phyloP scores from a whole-genome alignment of 2,113 vertebrate species.

The Myotis davidii region DNA sequence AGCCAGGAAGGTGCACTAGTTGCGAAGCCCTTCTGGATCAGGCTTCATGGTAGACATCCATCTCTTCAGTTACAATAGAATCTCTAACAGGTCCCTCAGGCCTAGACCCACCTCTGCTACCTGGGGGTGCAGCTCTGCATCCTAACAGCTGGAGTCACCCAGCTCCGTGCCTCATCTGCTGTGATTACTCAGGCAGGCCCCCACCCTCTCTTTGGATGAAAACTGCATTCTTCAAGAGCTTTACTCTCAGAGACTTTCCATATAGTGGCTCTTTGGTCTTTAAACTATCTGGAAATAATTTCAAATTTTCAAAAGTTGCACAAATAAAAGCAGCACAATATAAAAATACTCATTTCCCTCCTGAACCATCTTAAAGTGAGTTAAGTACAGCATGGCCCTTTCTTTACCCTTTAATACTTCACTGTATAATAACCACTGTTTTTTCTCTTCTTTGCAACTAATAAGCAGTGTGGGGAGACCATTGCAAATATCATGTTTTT shows the following conservation, averaged over 20 bases:
- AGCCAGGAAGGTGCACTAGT: not conserved
- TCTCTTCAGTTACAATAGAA: not conserved
- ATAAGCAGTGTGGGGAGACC: not conserved
- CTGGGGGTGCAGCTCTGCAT: not conserved
- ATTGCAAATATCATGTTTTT: not conserved
- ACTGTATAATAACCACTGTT: not conserved
- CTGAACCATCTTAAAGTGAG: not conserved
- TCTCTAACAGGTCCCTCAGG: not conserved
- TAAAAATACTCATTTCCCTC: not conserved
- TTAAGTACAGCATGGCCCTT: not conserved
- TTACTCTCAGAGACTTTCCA: not conserved
- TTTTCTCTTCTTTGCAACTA: not conserved
- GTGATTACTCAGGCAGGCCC: not conserved
- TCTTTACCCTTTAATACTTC: not conserved
- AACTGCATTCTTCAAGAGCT: not conserved
- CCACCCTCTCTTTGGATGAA: not conserved
- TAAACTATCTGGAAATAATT: not conserved
- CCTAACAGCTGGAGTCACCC: not conserved
- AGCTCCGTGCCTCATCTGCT: not conserved
- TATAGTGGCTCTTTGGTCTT: not conserved
- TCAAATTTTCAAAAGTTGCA: not conserved
- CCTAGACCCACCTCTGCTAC: not conserved
- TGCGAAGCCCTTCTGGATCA: rapidly evolving
- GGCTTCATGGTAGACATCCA: not conserved
- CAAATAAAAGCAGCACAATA: not conserved